Base-by-base conservation (phyloP, 2,888 invertebrate genomes). In the Rhogogaster chlorosoma region DNA sequence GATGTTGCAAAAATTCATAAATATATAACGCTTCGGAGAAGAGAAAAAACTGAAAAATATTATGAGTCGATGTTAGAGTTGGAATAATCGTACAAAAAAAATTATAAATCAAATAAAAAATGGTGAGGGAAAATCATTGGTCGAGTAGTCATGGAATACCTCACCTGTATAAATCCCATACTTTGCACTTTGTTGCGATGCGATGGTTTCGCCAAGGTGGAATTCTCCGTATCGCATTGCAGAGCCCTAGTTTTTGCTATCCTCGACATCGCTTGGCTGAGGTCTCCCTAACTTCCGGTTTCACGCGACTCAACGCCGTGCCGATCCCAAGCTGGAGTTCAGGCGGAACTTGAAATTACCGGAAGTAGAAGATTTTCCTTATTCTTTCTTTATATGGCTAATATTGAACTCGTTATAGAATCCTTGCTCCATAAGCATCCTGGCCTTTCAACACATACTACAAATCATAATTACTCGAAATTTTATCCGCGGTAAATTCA, bases 241-340 rank as follows among this genome's bases (percentile, higher is more conserved):
- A 26, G 18, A 18, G 49, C 29, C 53, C 77, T 15, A 49, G 77
- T 29, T 49, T 77, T 49, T 73, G 22, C 71, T 29, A 53, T 53
- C 49, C 49, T 53, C 32, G 53, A 61, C 38, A 61, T 32, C 80
- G 61, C 38, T 32, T 22, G 80, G 36, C 80, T 22, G 57, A 12
- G 38, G 36, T 36, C 70, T 83, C 83, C 83, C 83, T 83, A 22
- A 70, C 83, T 83, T 83, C 83, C 83, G 83, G 83, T 83, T 83
- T 83, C 64, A 67, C 67, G 64, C 45, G 64, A 64, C 67, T 36
- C 67, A 32, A 38, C 45, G 36, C 45, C 22, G 18, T n/a, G 7
- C 67, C 53, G 53, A 42, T 83, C 70, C 57, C 38, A 61, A 36
- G 22, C 38, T 80, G 61, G 57, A 80, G 80, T 57, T 61, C 32